Evolutionary conservation across 2,797 vertebrate genomes (phyloP).

Genomic region (Somateria mollissima): DNA sequence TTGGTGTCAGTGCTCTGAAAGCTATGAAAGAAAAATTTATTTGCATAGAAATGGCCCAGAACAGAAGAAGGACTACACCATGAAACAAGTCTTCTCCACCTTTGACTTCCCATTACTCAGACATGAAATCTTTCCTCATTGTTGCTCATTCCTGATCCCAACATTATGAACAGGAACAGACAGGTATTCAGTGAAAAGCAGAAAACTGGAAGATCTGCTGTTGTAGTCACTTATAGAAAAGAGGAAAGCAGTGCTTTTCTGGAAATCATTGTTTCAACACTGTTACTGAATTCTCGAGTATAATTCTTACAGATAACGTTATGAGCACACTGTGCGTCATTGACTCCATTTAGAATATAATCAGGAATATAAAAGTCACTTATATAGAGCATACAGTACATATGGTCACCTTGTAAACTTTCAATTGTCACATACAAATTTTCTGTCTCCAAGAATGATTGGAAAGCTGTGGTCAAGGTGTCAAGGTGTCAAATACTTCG

Average conservation of each 20-base stretch:
- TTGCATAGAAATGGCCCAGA: background rate
- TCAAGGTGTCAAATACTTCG: background rate
- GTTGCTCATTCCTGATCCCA: background rate
- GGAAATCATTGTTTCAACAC: background rate
- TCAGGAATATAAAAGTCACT: background rate
- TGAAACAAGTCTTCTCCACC: background rate
- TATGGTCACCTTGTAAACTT: background rate
- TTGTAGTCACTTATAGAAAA: background rate
- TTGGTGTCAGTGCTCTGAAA: background rate
- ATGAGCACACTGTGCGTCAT: background rate
- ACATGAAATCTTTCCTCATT: background rate
- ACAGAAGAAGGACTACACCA: background rate
- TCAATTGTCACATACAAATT: background rate
- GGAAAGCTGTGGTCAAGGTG: background rate
- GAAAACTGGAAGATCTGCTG: background rate
- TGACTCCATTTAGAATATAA: background rate
- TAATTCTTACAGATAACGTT: background rate
- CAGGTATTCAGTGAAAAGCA: background rate
- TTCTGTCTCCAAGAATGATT: background rate
- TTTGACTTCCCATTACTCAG: background rate
- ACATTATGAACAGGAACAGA: background rate
- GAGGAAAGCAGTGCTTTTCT: background rate
- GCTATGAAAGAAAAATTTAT: background rate
- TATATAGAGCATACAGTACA: background rate
- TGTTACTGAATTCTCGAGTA: background rate